Percentiles rank a stretch among this genome's conserved stretches.
These are phyloP conservation scores for Periophthalmus magnuspinnatus DNA, from an alignment of 2,797 vertebrate species.

Conservation along the genomic window DNA sequence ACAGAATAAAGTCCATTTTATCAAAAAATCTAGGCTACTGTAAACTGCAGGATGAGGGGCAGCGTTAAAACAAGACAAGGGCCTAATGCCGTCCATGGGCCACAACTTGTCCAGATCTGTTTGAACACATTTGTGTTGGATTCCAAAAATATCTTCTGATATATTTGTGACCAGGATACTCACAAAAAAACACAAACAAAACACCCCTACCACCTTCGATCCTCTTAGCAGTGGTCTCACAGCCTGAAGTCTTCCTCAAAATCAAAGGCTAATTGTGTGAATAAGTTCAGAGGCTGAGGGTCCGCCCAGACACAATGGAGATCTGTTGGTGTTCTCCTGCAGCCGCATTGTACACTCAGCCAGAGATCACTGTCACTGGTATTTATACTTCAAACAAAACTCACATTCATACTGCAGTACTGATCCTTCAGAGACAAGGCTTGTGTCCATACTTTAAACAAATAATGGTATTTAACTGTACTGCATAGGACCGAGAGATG, in stretches of 20 bases:
- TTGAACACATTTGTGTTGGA: too few relatives aligned
- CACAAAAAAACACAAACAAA: too few relatives aligned
- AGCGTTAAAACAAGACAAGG: too few relatives aligned
- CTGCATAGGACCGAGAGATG: not conserved
- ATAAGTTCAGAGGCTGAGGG: constrained; percentile 28
- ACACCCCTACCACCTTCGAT: not conserved
- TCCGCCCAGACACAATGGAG: constrained; percentile 42
- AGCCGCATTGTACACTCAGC: constrained; percentile 33
- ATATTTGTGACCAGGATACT: too few relatives aligned
- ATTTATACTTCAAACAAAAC: constrained; percentile 32
- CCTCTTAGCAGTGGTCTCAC: not conserved
- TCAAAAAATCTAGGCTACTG: too few relatives aligned
- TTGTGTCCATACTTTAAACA: not conserved
- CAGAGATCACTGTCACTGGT: constrained; percentile 40
- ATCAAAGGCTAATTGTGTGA: constrained; percentile 19
- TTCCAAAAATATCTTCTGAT: too few relatives aligned
- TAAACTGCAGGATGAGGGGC: too few relatives aligned
- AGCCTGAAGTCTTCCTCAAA: constrained; percentile 3
- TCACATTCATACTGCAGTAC: constrained; percentile 9
- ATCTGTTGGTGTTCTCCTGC: constrained; percentile 51
- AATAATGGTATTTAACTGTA: not conserved
- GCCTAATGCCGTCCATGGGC: too few relatives aligned
- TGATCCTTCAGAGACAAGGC: not conserved
- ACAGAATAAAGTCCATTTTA: constrained; percentile 51
- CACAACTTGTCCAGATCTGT: too few relatives aligned